Evolutionary conservation across 2,888 invertebrate species (phyloP), one percentile per base, ranked within the genome.

Genomic region (Euproctis similis): DNA sequence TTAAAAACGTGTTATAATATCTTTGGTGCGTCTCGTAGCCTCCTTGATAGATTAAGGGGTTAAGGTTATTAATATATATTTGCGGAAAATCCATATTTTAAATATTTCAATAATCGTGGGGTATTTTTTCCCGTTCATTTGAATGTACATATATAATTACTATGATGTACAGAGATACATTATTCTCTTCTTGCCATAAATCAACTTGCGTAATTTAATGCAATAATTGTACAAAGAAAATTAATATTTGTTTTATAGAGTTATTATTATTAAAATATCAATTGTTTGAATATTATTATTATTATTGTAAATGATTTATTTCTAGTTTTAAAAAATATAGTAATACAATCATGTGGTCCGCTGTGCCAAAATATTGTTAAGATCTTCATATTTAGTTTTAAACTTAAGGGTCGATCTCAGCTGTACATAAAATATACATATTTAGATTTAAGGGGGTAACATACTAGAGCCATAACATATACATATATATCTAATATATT

Each of bases 401-500:
- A 81, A n/a, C n/a, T n/a, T n/a, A n/a, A n/a, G n/a, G 74, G 71
- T 75, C 72, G 82, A 84, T 84, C 82, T 84, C 82, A 84, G 68
- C 63, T 81, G 80, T 81, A 81, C 64, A 78, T 82, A 78, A 81
- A 76, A n/a, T n/a, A n/a, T n/a, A n/a, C n/a, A n/a, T n/a, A n/a
- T n/a, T 59, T 57, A 48, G 28, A 9, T 29, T 36, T 53, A 48
- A 46, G 53, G 39, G 42, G 38, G 42, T 53, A 48, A 36, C 40
- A n/a, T n/a, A n/a, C 43, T 42, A 54, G 49, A 60, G 54, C 53
- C 53, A 57, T 56, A 59, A 48, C 53, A 52, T 36, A 29, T 53
- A 50, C 42, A 36, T 8, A 2, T 10, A 3, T 31, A 39, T 36
- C 36, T 36, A 46, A 42, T 56, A 39, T 46, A 50, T 42, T 41